Base-by-base conservation (phyloP, 2,888 invertebrate genomes). In the Biston betularia region DNA sequence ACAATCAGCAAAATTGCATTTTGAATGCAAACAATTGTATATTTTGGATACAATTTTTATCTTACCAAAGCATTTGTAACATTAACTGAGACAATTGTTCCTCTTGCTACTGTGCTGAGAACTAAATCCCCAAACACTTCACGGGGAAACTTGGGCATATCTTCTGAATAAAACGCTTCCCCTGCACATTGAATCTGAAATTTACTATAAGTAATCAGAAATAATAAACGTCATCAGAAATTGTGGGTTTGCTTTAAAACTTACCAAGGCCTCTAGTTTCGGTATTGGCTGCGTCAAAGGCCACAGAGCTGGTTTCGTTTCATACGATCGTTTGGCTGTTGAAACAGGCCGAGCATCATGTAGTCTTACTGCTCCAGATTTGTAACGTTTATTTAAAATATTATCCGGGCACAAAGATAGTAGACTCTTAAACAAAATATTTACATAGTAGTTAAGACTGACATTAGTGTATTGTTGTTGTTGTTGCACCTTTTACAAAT, bases 71-170 rank as follows among this genome's bases (percentile, higher is more conserved):
- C 97, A 45, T 89, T 90, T 0, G 91, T 84, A 0, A 95, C 78
- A 79, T 97, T 95, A 52, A 97, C 95, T 6, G 81, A 84, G 9
- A 84, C 86, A 0, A 97, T 92, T 6, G 81, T 89, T 0, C 95
- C 96, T 58, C 88, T 89, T 12, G 94, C 81, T 75, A 94, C 81
- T 64, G 94, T 95, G 10, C 95, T 93, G 0, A 95, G 79, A 1
- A 96, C 96, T 72, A 97, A 95, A 0, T 95, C 95, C 10, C 94
- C 96, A 80, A 94, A 95, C 0, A 96, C 93, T 87, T 97, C 96
- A 78, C 95, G 93, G 0, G 92, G 91, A 0, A 89, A 79, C 0
- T 89, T 79, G 4, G 95, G 95, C 15, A 95, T 81, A 74, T 97
- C 97, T 76, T 95, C 95, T 2, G 95, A 87, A 81, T 95, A 97